Evolutionary conservation across 2,888 invertebrate species (phyloP).

Genomic region (Apeira syringaria): DNA sequence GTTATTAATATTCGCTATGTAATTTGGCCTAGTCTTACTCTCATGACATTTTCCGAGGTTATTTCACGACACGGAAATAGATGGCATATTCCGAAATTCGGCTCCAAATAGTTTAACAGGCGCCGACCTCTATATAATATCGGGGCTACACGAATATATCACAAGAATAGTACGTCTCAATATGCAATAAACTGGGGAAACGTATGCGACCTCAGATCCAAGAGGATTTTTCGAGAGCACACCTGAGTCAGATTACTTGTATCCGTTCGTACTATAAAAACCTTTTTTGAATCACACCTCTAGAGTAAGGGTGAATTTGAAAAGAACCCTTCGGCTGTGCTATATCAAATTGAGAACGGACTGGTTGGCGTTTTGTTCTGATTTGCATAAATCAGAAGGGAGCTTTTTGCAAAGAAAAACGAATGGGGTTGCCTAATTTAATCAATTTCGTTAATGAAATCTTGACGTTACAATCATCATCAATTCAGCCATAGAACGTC

Average conservation of each 20-base stretch:
- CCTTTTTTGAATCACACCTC: slow-evolving; percentile 64
- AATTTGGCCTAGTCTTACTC: too few species aligned
- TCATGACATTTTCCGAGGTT: slow-evolving; percentile 4
- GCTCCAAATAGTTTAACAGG: slow-evolving; percentile 57
- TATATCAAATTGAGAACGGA: slow-evolving; percentile 59
- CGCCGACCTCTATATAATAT: slow-evolving; percentile 55
- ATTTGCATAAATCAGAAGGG: slow-evolving; percentile 23
- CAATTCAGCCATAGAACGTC: too few species aligned
- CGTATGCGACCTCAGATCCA: slow-evolving; percentile 71
- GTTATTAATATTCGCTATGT: too few species aligned
- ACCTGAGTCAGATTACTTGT: slow-evolving; percentile 80
- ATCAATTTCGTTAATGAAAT: too few species aligned
- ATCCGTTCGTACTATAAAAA: slow-evolving; percentile 68
- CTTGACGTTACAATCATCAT: too few species aligned
- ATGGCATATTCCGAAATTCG: slow-evolving; percentile 39
- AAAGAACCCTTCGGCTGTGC: slow-evolving; percentile 56
- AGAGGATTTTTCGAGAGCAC: slow-evolving; percentile 70
- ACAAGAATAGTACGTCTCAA: slow-evolving; percentile 76
- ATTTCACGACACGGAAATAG: slow-evolving; percentile 27
- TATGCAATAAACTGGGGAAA: slow-evolving; percentile 78
- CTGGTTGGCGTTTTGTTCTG: slow-evolving; percentile 51
- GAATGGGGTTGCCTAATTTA: too few species aligned
- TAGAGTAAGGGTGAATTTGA: slow-evolving; percentile 63
- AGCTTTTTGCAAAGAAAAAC: too few species aligned
- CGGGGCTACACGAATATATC: slow-evolving; percentile 58